A percentile compares a stretch with the other conserved stretches of the same genome.
phyloP scores from a whole-genome alignment of 92 coral and sea anemone species.

The Blastomussa wellsi region DNA sequence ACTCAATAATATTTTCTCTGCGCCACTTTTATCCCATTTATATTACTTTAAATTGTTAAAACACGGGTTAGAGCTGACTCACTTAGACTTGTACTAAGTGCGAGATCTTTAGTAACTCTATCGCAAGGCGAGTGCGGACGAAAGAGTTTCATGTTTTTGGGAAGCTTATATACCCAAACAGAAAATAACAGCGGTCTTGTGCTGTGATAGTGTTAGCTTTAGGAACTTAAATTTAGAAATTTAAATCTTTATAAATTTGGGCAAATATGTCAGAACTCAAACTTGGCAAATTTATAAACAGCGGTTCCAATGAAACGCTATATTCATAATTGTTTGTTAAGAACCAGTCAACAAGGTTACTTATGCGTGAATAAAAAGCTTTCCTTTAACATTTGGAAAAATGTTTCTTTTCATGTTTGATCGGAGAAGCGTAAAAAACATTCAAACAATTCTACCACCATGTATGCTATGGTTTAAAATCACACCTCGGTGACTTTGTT shows the following conservation, averaged over 20 bases:
- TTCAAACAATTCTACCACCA: neutral
- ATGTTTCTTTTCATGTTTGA: neutral
- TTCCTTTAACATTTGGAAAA: neutral
- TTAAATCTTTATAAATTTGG: too few species aligned
- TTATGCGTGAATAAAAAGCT: neutral
- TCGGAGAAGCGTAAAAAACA: constrained; percentile 17
- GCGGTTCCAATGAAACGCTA: too few species aligned
- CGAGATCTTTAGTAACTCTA: neutral
- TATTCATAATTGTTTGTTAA: too few species aligned
- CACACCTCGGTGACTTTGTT: neutral
- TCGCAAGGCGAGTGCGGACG: neutral
- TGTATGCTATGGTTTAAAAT: neutral
- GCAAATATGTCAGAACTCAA: too few species aligned
- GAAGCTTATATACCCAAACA: too few species aligned
- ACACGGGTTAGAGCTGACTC: neutral
- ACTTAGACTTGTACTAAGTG: neutral
- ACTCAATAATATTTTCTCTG: too few species aligned
- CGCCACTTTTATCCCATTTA: neutral
- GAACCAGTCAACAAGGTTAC: neutral
- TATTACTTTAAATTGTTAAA: neutral
- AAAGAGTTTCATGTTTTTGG: too few species aligned
- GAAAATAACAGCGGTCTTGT: too few species aligned
- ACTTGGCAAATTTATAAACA: too few species aligned
- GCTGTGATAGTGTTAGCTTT: too few species aligned
- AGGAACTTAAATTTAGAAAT: too few species aligned